Percentiles rank a stretch among this genome's conserved stretches.
These are phyloP conservation scores for Poeciliopsis infans DNA, from an alignment of 2,797 vertebrate species.

Conservation along the genomic window DNA sequence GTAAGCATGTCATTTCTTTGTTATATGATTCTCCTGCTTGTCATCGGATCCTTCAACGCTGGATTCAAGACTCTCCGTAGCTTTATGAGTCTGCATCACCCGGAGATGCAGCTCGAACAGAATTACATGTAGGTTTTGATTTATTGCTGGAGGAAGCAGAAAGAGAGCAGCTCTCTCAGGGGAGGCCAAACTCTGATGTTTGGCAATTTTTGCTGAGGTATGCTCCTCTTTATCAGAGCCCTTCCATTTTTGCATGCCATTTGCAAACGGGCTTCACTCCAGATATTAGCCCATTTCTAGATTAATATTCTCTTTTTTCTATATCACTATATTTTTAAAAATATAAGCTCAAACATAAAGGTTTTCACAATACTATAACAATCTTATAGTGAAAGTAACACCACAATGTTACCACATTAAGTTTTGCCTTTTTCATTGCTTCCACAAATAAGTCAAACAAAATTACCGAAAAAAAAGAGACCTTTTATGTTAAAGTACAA, in stretches of 20 bases:
- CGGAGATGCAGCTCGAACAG: conserved; percentile 55
- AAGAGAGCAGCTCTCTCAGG: conserved; percentile 70
- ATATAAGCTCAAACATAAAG: not conserved
- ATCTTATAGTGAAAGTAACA: no score
- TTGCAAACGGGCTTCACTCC: conserved; percentile 32
- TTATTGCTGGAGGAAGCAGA: conserved; percentile 79
- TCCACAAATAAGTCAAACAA: not conserved
- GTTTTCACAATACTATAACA: not conserved
- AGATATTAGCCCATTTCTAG: conserved; percentile 20
- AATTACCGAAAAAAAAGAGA: not conserved
- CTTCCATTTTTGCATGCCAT: conserved; percentile 51
- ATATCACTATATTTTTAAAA: not conserved
- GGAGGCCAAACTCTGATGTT: conserved; percentile 69
- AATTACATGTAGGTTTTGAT: conserved; percentile 75
- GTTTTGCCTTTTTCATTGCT: not conserved
- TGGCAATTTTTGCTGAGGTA: conserved; percentile 67
- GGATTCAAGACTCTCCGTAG: conserved; percentile 26
- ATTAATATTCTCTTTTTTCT: not conserved
- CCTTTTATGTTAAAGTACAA: not conserved
- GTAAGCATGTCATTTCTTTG: conserved; percentile 1
- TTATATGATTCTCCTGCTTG: conserved; percentile 34
- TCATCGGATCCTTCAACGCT: conserved; percentile 33
- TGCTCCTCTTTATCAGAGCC: conserved; percentile 62
- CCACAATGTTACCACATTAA: not conserved
- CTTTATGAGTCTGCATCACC: conserved; percentile 30